Evolutionary conservation across 2,888 invertebrate genomes (phyloP), one percentile per base, ranked within the genome.

Genomic region (Ectropis crepuscularia): DNA sequence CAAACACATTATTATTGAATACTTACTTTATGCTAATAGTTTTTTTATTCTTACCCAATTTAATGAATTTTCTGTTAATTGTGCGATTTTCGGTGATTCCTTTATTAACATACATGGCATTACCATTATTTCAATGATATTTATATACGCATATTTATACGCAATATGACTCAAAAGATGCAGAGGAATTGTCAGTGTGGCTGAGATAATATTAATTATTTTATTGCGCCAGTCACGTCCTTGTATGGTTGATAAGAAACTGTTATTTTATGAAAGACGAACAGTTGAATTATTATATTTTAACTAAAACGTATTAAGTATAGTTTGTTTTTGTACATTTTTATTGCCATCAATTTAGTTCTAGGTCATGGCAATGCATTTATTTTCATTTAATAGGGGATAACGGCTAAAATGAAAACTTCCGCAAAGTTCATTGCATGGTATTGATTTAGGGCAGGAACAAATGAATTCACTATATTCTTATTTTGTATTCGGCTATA

Each of bases 231-330:
- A 80, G 76, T 54, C 81, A 57, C 60, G 87, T 87, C 87, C 88
- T 88, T 87, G 88, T 76, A 76, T 70, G 72, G 79, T 42, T 47
- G 87, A 88, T 87, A 87, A 87, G 81, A 76, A 78, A 77, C 74
- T 74, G 80, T 81, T 85, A 84, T 86, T 85, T n/a, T 81, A 82
- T 85, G 83, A 82, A 28, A 83, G 82, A 80, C 79, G 76, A 80
- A 41, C 58, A 57, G 43, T 53, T 43, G 37, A 9, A 12, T 10
- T 53, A 28, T 41, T 38, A 38, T 38, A 8, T 16, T 47, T 42
- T 57, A 12, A 43, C 7, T 49, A 28, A 49, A 54, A 47, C 36
- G 38, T 37, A n/a, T 6, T 43, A 43, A 43, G n/a, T n/a, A 11
- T 16, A 45, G 50, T 7, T 45, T 10, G 43, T 51, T 38, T 10